Conservation (phyloP, 2,797 vertebrate genomes). For the Falco peregrinus region DNA sequence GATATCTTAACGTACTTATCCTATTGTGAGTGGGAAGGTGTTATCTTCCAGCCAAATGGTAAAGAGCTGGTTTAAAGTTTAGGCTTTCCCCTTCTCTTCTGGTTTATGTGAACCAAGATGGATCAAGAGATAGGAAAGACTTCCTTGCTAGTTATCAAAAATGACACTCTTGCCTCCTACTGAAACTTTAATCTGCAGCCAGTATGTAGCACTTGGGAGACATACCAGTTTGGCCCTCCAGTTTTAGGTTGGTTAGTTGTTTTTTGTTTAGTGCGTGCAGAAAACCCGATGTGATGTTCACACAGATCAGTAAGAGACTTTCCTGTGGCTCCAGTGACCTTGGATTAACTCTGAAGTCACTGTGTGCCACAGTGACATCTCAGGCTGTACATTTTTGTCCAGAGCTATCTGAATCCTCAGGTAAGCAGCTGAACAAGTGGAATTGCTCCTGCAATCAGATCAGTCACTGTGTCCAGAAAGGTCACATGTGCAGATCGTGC, state of each 20-base stretch:
- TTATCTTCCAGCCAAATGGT: constrained; percentile 41
- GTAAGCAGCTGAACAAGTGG: not conserved
- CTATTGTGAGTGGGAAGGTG: constrained; percentile 22
- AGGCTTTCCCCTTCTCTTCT: not conserved
- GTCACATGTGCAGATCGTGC: not conserved
- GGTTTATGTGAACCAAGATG: not conserved
- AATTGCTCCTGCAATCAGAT: not conserved
- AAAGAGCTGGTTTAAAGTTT: constrained; percentile 11
- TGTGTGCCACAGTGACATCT: not conserved
- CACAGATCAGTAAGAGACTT: not conserved
- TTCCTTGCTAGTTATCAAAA: constrained; percentile 12
- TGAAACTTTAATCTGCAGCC: not conserved
- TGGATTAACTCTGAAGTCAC: not conserved
- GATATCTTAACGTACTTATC: constrained; percentile 70
- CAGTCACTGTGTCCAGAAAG: not conserved
- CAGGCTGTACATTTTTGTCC: not conserved
- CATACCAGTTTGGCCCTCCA: not conserved
- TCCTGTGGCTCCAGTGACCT: not conserved
- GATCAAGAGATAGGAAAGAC: not conserved
- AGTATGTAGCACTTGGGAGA: not conserved
- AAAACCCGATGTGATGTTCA: not conserved
- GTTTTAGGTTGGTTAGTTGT: not conserved
- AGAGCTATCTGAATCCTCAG: not conserved
- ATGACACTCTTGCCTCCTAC: not conserved
- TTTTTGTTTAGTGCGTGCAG: not conserved